Evolutionary conservation across 2,888 invertebrate species (phyloP).

Genomic region (Pristionchus maxplancki): DNA sequence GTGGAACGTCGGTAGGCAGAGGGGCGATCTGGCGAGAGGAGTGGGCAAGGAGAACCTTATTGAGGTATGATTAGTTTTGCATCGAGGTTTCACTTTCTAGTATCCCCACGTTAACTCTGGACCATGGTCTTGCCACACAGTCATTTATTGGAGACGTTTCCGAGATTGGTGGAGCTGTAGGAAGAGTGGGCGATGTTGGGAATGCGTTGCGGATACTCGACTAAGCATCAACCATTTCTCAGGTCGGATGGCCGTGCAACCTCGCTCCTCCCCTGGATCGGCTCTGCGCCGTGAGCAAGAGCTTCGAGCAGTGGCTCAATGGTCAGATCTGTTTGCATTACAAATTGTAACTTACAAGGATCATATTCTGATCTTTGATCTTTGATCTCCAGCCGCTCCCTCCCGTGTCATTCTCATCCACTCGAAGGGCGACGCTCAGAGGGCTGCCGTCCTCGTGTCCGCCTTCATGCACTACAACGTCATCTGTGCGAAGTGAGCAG

Average conservation of each 20-base stretch:
- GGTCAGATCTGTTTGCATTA: too few species aligned
- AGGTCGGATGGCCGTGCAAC: slow-evolving; percentile 51
- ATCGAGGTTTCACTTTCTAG: not conserved
- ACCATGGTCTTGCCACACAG: not conserved
- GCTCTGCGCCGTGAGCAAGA: slow-evolving; percentile 92
- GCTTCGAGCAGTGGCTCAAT: slow-evolving; percentile 92
- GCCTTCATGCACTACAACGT: slow-evolving; percentile 95
- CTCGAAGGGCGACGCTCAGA: slow-evolving; percentile 85
- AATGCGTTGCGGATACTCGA: too few species aligned
- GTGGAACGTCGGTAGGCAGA: slow-evolving; percentile 26
- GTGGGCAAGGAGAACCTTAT: slow-evolving; percentile 49
- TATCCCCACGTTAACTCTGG: too few species aligned
- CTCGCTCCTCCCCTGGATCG: slow-evolving; percentile 91
- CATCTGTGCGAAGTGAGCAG: slow-evolving; percentile 85
- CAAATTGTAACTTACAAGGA: too few species aligned
- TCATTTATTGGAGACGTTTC: too few species aligned
- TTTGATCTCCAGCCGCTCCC: not conserved
- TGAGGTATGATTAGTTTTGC: slow-evolving; percentile 3
- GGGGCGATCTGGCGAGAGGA: slow-evolving; percentile 47
- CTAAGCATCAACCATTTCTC: too few species aligned
- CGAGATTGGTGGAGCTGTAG: too few species aligned
- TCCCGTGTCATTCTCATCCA: slow-evolving; percentile 79
- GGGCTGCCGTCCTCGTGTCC: slow-evolving; percentile 90
- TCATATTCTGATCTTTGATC: not conserved
- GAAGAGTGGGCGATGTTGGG: too few species aligned